These are phyloP conservation scores for Emydoidea blandingii DNA, from an alignment of 2,797 vertebrate species.

Conservation along the genomic window DNA sequence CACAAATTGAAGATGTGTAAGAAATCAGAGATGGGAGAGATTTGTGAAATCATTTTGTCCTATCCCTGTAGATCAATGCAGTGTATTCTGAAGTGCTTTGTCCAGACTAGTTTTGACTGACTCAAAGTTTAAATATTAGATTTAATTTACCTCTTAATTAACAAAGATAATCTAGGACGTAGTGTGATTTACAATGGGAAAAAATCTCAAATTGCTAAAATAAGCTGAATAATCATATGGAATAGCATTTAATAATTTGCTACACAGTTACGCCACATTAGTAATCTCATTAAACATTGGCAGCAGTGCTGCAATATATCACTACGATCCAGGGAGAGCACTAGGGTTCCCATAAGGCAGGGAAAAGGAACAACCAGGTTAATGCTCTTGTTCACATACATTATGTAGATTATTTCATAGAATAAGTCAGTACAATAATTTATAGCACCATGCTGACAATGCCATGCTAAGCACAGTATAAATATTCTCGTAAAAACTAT, in stretches of 20 bases:
- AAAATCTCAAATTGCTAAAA: conserved; percentile 5
- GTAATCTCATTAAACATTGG: conserved; percentile 4
- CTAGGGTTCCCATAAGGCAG: background rate
- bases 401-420: background rate
- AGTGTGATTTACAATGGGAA: background rate
- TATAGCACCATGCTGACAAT: background rate
- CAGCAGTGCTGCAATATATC: background rate
- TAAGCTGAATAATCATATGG: conserved; percentile 4
- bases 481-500: background rate
- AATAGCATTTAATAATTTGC: conserved; percentile 23
- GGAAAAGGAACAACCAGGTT: background rate
- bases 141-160: conserved; percentile 19
- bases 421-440: background rate
- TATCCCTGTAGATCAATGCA: background rate
- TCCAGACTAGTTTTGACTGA: fast-evolving
- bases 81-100: background rate
- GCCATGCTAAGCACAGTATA: fast-evolving
- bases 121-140: background rate
- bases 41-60: background rate
- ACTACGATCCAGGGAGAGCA: background rate
- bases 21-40: background rate
- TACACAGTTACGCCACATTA: background rate
- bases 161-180: background rate
- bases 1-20: background rate
- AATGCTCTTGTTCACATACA: background rate